Conservation (phyloP, 2,113 vertebrate genomes). For the Astatotilapia flaviijosephi region DNA sequence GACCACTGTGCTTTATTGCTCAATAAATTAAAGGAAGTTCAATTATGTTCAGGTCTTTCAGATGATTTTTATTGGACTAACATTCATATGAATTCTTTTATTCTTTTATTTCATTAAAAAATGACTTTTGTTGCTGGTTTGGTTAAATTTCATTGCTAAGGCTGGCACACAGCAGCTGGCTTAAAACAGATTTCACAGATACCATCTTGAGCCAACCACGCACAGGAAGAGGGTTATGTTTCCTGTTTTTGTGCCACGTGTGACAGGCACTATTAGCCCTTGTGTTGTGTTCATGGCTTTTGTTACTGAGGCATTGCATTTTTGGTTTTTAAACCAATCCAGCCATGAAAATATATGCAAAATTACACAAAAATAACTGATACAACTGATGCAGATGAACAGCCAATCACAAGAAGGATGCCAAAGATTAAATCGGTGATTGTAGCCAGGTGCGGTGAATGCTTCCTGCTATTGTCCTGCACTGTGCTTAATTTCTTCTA, state of each 20-base stretch:
- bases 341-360: not conserved
- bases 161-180: not conserved
- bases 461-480: not conserved
- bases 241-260: not conserved
- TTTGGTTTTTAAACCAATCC: not conserved
- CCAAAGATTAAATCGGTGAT: not conserved
- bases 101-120: not conserved
- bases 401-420: not conserved
- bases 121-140: not conserved
- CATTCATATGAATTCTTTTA: not conserved
- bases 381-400: not conserved
- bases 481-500: not conserved
- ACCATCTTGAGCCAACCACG: not conserved
- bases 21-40: not conserved
- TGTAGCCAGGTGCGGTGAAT: not conserved
- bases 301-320: not conserved
- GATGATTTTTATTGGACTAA: not conserved
- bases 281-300: not conserved
- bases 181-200: not conserved
- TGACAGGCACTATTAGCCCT: not conserved
- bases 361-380: not conserved
- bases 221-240: not conserved
- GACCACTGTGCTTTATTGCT: rapidly evolving
- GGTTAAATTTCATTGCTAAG: rapidly evolving
- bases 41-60: not conserved